These are phyloP conservation scores for Lytechinus variegatus DNA, from an alignment of 35 echinoderm and acorn worm species.

Conservation along the genomic window DNA sequence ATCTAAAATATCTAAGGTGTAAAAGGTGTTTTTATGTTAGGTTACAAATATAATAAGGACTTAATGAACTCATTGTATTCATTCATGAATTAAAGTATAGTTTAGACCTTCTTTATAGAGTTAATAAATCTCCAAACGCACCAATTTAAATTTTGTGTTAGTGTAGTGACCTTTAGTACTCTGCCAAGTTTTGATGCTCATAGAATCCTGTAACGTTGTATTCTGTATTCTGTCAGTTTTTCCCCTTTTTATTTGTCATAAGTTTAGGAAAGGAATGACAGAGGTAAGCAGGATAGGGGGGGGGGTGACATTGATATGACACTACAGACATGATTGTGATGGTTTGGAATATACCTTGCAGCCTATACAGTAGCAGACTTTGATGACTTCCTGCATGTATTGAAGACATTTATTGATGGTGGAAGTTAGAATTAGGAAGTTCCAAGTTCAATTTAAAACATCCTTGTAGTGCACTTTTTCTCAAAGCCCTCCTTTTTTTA, in stretches of 20 bases:
- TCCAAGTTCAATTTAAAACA: not conserved
- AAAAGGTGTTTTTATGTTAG: too few relatives aligned
- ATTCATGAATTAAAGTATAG: too few relatives aligned
- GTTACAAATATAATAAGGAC: too few relatives aligned
- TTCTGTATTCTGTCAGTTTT: not conserved
- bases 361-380: constrained; percentile 39
- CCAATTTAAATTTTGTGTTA: not conserved
- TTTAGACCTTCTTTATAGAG: too few relatives aligned
- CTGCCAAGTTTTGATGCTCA: not conserved
- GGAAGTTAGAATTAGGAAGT: constrained; percentile 26
- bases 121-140: too few relatives aligned
- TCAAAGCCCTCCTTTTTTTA: too few relatives aligned
- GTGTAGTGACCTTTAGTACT: not conserved
- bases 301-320: not conserved
- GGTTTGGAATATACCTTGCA: not conserved
- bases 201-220: not conserved
- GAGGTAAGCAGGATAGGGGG: not conserved
- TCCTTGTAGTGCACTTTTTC: too few relatives aligned
- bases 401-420: constrained; percentile 8
- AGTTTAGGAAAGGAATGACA: not conserved
- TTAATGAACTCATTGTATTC: too few relatives aligned
- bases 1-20: not conserved
- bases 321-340: not conserved
- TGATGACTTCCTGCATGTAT: constrained; percentile 32
- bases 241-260: not conserved